Evolutionary conservation across 2,888 invertebrate species (phyloP), one percentile per base, ranked within the genome.

Genomic region (Conomelus anceps): DNA sequence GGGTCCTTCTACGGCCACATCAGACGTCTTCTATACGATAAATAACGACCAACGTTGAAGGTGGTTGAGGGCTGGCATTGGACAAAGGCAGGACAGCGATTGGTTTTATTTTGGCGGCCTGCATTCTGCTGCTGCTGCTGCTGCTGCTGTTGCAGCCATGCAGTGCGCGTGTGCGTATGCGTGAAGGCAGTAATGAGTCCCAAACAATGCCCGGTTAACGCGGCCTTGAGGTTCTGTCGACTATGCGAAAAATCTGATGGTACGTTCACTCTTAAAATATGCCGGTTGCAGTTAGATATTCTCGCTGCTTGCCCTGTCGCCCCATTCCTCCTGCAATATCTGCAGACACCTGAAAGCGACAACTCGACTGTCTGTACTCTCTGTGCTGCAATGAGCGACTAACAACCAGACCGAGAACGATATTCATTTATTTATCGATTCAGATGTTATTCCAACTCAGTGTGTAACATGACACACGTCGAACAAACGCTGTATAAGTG

Each of bases 211-310:
- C 86, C 22, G 22, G 86, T 24, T 23, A 26, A 20, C n/a, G 63
- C 29, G 86, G 17, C 86, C 86, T 86, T 86, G 86, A 22, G 24
- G 20, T 63, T 63, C 63, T 63, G 63, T 26, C 13, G 86, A 86
- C 26, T 86, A 86, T 86, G 86, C 29, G 86, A 86, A 86, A 86
- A 86, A 86, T 86, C n/a, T 23, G 22, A 6, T 86, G 26, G 24
- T 24, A 23, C 26, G 26, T 26, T 11, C 22, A 85, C 23, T 22
- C 22, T 85, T 86, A 24, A 86, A 86, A 86, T 86, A 86, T 86
- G 86, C n/a, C 86, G 26, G 86, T 23, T 23, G 3, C 23, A 24
- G 86, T 6, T 23, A 24, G 24, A 86, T 86, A 22, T 23, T 86
- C 20, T 22, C 22, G 22, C 85, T 84, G 22, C 63, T n/a, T 63